Conservation (phyloP, 2,888 invertebrate genomes). For the Microplitis deprimator region DNA sequence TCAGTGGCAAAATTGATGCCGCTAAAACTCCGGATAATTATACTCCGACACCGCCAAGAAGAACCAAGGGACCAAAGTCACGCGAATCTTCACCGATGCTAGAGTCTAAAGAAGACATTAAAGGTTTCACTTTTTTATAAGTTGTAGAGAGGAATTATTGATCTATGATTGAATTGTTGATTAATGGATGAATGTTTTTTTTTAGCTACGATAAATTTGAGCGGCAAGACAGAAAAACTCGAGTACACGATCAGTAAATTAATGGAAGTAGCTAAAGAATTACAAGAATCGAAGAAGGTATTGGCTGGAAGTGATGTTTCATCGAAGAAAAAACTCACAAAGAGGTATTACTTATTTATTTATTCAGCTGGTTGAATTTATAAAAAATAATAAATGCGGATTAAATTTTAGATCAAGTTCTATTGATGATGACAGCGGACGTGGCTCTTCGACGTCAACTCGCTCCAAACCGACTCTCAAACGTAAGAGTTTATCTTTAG, state of each 20-base stretch:
- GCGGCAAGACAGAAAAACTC: constrained; percentile 64
- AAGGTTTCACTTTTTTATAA: constrained; percentile 61
- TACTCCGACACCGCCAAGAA: constrained; percentile 81
- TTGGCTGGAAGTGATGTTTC: constrained; percentile 60
- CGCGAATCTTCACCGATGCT: constrained; percentile 83
- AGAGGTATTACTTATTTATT: constrained; percentile 57
- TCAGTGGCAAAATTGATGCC: constrained; percentile 72
- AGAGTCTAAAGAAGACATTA: constrained; percentile 80
- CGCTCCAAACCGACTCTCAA: constrained; percentile 75
- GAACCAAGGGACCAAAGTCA: constrained; percentile 81
- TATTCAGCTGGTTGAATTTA: constrained; percentile 7
- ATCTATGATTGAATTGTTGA: not conserved
- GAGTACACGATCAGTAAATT: constrained; percentile 67
- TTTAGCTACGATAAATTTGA: constrained; percentile 55
- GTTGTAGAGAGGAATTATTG: not conserved
- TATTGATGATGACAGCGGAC: constrained; percentile 74
- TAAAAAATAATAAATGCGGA: constrained; percentile 29
- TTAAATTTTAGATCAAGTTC: constrained; percentile 75
- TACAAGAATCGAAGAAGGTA: constrained; percentile 66
- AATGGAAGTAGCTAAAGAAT: constrained; percentile 67
- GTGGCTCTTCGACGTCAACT: constrained; percentile 63
- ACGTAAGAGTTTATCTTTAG: constrained; percentile 81
- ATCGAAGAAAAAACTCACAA: constrained; percentile 64
- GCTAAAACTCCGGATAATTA: constrained; percentile 71
- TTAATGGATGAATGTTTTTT: constrained; percentile 28